These are phyloP conservation scores for Laupala kohalensis DNA, from an alignment of 1,140 invertebrate genomes.

Conservation along the genomic window DNA sequence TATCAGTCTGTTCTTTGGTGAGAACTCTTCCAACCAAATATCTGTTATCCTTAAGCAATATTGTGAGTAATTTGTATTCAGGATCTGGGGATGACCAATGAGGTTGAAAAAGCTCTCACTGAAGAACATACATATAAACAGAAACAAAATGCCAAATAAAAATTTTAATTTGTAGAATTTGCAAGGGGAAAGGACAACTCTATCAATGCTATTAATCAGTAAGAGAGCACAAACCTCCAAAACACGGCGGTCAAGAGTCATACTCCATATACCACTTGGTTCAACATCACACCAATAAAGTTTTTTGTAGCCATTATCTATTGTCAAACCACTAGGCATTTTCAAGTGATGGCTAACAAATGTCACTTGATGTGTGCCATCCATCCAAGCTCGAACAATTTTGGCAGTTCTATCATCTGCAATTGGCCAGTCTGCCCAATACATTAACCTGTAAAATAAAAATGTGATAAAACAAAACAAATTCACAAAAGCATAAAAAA, in stretches of 20 bases:
- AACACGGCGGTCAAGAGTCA: neutral
- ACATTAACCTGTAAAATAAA: slow-evolving; percentile 27
- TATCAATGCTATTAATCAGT: too few species aligned
- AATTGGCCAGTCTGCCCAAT: slow-evolving; percentile 36
- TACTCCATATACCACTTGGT: slow-evolving; percentile 16
- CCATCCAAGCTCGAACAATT: slow-evolving; percentile 39
- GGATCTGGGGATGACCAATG: too few species aligned
- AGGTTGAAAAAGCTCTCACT: too few species aligned
- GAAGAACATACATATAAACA: too few species aligned
- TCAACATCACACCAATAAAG: slow-evolving; percentile 42
- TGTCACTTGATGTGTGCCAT: slow-evolving; percentile 29
- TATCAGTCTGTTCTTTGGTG: too few species aligned
- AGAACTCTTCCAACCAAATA: too few species aligned
- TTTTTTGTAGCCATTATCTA: slow-evolving; percentile 31
- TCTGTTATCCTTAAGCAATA: too few species aligned
- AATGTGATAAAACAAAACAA: neutral
- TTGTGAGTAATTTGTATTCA: too few species aligned
- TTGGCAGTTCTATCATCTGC: slow-evolving; percentile 20
- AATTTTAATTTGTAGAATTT: too few species aligned
- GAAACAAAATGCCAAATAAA: neutral
- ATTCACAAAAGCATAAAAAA: too few species aligned
- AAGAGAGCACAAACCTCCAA: neutral
- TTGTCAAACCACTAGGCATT: slow-evolving; percentile 42
- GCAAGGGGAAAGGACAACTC: too few species aligned
- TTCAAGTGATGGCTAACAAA: slow-evolving; percentile 28